These are phyloP conservation scores for Ennomos quercinarius DNA, from an alignment of 2,888 invertebrate genomes.

Conservation along the genomic window DNA sequence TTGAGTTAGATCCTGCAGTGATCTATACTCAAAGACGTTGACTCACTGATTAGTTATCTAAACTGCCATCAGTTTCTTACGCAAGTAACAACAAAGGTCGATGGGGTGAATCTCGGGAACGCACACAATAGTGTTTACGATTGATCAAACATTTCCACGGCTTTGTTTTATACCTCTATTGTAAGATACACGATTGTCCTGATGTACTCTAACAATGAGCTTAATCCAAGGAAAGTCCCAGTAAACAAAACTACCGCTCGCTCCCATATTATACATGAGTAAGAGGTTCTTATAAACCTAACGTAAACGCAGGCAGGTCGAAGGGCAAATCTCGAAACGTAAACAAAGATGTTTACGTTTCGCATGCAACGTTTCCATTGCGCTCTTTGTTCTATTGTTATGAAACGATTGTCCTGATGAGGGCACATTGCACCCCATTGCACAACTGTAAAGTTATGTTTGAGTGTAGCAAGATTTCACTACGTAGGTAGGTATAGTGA, in stretches of 20 bases:
- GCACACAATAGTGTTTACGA: conserved; percentile 70
- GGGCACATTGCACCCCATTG: no score
- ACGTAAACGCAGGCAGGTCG: conserved; percentile 7
- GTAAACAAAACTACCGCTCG: conserved; percentile 4
- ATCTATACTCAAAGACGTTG: no score
- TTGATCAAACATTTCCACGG: conserved; percentile 47
- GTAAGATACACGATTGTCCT: conserved; percentile 45
- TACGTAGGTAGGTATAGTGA: background rate
- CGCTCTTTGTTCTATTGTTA: conserved; percentile 19
- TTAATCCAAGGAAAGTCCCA: conserved; percentile 13
- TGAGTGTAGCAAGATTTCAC: conserved; percentile 1
- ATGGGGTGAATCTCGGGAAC: conserved; percentile 53
- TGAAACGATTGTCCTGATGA: conserved; percentile 4
- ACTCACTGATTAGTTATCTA: no score
- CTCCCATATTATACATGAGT: conserved; percentile 14
- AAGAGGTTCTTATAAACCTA: background rate
- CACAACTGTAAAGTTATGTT: background rate
- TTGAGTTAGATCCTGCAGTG: no score
- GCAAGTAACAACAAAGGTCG: conserved; percentile 51
- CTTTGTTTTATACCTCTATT: conserved; percentile 68
- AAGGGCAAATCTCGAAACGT: conserved; percentile 17
- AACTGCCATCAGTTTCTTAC: conserved; percentile 1
- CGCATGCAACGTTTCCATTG: conserved; percentile 4
- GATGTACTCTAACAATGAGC: background rate
- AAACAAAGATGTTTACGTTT: conserved; percentile 20